Percentiles rank a stretch among this genome's conserved stretches.
phyloP scores from a whole-genome alignment of 2,888 invertebrate genomes.

The Empis stercorea region DNA sequence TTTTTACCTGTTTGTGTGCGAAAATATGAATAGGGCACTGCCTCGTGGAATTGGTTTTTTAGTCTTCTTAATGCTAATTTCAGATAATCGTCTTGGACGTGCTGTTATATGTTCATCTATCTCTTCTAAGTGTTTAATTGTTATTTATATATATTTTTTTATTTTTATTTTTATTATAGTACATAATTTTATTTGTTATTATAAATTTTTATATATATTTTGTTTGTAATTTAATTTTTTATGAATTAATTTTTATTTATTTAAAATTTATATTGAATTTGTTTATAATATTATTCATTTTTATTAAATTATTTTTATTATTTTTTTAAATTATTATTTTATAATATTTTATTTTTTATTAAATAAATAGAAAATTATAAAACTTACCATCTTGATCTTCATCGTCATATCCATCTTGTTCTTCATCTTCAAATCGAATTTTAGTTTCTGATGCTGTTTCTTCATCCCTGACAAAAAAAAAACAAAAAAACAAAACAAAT shows the following conservation, averaged over 20 bases:
- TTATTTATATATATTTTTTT: constrained; percentile 8
- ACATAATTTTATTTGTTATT: background rate
- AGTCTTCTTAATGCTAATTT: constrained; percentile 70
- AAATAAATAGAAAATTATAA: constrained; percentile 21
- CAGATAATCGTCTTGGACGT: constrained; percentile 74
- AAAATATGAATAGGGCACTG: constrained; percentile 87
- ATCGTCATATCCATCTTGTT: constrained; percentile 42
- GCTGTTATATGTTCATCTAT: constrained; percentile 43
- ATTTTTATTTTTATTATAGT: background rate
- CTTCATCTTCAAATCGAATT: constrained; percentile 53
- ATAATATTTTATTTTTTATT: no score
- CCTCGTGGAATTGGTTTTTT: constrained; percentile 84
- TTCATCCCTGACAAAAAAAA: constrained; percentile 44
- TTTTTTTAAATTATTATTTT: no score
- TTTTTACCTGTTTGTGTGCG: constrained; percentile 80
- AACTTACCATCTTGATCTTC: constrained; percentile 39
- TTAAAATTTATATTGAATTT: no score
- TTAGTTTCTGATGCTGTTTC: constrained; percentile 61
- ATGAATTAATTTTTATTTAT: no score
- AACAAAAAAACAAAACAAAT: constrained; percentile 8
- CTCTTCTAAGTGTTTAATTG: constrained; percentile 36
- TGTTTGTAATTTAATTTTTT: no score
- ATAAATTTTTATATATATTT: background rate
- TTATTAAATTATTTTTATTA: background rate
- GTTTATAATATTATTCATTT: no score